phyloP scores from a whole-genome alignment of 2,797 vertebrate genomes.

The Enteromius trimaculatus region DNA sequence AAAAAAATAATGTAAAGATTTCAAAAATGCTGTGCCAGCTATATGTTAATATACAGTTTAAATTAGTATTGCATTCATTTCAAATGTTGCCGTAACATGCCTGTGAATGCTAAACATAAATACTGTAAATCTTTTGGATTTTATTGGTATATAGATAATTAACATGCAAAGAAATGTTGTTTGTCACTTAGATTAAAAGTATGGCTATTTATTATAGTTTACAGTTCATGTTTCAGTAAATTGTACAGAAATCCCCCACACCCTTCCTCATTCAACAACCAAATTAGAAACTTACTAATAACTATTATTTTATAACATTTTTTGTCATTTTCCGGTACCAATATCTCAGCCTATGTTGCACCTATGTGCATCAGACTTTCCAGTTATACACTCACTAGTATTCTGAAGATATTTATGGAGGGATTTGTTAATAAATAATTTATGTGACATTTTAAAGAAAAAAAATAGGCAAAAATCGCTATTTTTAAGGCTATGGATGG shows the following conservation, averaged over 20 bases:
- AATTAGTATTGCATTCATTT: not conserved
- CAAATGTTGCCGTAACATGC: not conserved
- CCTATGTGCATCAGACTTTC: too few species aligned
- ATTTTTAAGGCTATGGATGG: too few species aligned
- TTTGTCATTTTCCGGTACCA: too few species aligned
- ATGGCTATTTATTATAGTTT: constrained; percentile 44
- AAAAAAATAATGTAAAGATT: not conserved
- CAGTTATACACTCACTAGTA: too few species aligned
- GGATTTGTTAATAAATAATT: too few species aligned
- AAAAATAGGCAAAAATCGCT: too few species aligned
- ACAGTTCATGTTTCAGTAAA: constrained; percentile 30
- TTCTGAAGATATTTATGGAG: too few species aligned
- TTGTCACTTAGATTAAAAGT: constrained; percentile 14
- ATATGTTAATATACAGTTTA: not conserved
- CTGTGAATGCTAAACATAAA: not conserved
- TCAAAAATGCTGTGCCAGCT: not conserved
- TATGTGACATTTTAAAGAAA: too few species aligned
- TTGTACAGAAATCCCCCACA: not conserved
- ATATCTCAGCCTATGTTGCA: too few species aligned
- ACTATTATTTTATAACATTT: too few species aligned
- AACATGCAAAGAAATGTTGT: constrained; percentile 21
- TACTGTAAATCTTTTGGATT: not conserved
- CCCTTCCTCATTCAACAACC: not conserved
- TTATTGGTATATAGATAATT: not conserved
- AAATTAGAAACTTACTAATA: constrained; percentile 5